These are phyloP conservation scores for Sinella curviseta DNA, from an alignment of 1,140 invertebrate species.

Conservation along the genomic window DNA sequence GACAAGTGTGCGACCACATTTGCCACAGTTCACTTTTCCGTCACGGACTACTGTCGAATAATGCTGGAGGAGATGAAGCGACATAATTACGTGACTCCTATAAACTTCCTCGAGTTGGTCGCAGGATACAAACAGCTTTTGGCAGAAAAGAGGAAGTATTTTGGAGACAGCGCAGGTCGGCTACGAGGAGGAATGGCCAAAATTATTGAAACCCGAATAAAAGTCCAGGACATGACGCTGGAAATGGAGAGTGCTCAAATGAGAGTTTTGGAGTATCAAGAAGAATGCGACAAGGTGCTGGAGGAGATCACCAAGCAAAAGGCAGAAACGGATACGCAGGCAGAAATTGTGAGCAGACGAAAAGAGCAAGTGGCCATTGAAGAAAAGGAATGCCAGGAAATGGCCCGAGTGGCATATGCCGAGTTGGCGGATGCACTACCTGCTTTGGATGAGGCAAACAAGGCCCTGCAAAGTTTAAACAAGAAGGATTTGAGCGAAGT, in stretches of 20 bases:
- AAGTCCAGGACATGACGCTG: slow-evolving; percentile 74
- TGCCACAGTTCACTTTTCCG: slow-evolving; percentile 74
- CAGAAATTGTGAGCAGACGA: slow-evolving; percentile 48
- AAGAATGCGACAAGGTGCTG: slow-evolving; percentile 72
- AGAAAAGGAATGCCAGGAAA: slow-evolving; percentile 73
- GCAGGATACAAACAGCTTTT: slow-evolving; percentile 77
- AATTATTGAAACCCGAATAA: slow-evolving; percentile 70
- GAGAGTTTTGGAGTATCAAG: slow-evolving; percentile 69
- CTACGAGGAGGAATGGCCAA: slow-evolving; percentile 73
- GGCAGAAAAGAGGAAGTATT: slow-evolving; percentile 67
- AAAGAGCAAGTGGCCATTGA: slow-evolving; percentile 72
- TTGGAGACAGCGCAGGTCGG: slow-evolving; percentile 71
- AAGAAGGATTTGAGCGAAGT: slow-evolving; percentile 75
- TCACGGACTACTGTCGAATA: slow-evolving; percentile 65
- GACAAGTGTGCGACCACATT: slow-evolving; percentile 69
- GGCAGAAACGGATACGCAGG: slow-evolving; percentile 76
- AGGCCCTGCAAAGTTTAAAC: slow-evolving; percentile 48
- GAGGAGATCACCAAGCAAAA: slow-evolving; percentile 74
- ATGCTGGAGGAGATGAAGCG: slow-evolving; percentile 75
- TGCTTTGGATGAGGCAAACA: slow-evolving; percentile 76
- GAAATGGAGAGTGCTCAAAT: slow-evolving; percentile 75
- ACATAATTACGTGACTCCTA: slow-evolving; percentile 82
- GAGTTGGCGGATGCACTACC: slow-evolving; percentile 82
- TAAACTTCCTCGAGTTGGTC: slow-evolving; percentile 80
- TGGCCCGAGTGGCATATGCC: slow-evolving; percentile 74